Evolutionary conservation across 2,888 invertebrate genomes (phyloP).

Genomic region (Lepetodrilus schrolli): DNA sequence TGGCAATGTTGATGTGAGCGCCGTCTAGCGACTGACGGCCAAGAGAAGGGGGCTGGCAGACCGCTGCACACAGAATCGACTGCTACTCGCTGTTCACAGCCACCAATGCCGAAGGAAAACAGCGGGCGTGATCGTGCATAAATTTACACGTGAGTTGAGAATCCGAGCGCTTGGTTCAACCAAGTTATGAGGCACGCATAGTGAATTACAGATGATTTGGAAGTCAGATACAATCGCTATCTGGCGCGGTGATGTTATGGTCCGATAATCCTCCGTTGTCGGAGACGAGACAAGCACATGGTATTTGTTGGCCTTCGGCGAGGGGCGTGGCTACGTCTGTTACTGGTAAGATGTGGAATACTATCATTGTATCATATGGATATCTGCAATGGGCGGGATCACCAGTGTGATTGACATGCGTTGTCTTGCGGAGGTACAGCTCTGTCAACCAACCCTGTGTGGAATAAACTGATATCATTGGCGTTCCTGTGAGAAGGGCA

Average conservation of each 20-base stretch:
- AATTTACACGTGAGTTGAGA: conserved; percentile 16
- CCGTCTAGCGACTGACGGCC: neutral
- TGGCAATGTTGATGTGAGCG: neutral
- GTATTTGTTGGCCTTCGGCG: neutral
- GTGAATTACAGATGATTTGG: conserved; percentile 17
- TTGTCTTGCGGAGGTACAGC: neutral
- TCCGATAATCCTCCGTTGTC: conserved; percentile 1
- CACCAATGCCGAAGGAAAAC: neutral
- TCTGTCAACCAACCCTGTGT: neutral
- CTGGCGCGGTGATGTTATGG: conserved; percentile 5
- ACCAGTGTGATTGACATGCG: neutral
- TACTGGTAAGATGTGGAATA: too few species aligned
- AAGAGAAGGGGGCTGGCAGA: neutral
- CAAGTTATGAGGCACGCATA: neutral
- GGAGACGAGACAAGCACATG: conserved; percentile 7
- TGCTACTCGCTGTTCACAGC: conserved; percentile 1
- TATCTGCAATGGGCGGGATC: neutral
- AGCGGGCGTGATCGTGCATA: conserved; percentile 11
- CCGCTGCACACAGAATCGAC: neutral
- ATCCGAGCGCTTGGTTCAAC: neutral
- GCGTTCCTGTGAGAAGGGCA: conserved; percentile 2
- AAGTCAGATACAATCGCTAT: conserved; percentile 15
- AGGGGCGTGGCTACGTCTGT: neutral
- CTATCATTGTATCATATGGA: neutral
- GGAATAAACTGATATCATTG: neutral